These are phyloP conservation scores for Tychaedon coryphoeus DNA, from an alignment of 2,113 vertebrate species.

Conservation along the genomic window DNA sequence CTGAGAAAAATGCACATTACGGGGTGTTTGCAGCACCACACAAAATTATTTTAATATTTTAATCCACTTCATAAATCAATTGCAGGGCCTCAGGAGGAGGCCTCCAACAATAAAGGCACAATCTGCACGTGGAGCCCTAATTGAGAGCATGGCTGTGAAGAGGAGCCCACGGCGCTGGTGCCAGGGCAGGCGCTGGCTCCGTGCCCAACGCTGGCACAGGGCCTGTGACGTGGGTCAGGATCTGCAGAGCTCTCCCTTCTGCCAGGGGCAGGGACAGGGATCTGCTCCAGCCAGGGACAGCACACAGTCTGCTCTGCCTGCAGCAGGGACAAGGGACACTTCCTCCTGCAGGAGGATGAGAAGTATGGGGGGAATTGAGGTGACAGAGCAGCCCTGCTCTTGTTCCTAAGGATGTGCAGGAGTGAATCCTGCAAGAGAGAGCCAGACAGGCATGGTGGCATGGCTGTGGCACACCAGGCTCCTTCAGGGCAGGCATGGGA, in stretches of 20 bases:
- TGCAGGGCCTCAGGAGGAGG: not conserved
- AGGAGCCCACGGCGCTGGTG: not conserved
- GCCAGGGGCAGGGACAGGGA: not conserved
- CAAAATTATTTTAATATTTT: slow-evolving; percentile 1
- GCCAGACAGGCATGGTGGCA: not conserved
- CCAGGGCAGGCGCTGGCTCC: not conserved
- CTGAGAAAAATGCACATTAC: not conserved
- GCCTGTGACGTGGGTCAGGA: not conserved
- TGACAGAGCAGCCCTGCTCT: not conserved
- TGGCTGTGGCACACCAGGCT: rapidly evolving
- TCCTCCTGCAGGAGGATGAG: not conserved
- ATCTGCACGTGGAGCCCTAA: not conserved
- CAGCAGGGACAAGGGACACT: no score
- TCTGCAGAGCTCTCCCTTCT: not conserved
- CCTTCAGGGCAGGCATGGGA: not conserved
- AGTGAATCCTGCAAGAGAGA: not conserved
- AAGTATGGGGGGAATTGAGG: not conserved
- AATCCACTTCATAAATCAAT: slow-evolving; percentile 52
- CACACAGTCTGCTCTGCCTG: not conserved
- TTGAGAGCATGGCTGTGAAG: slow-evolving; percentile 1
- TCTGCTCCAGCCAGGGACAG: not conserved
- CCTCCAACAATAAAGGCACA: not conserved
- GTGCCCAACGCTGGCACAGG: not conserved
- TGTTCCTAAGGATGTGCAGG: not conserved
- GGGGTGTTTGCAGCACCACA: not conserved